Evolutionary conservation across 2,888 invertebrate genomes (phyloP).

Genomic region (Oscheius sp.): DNA sequence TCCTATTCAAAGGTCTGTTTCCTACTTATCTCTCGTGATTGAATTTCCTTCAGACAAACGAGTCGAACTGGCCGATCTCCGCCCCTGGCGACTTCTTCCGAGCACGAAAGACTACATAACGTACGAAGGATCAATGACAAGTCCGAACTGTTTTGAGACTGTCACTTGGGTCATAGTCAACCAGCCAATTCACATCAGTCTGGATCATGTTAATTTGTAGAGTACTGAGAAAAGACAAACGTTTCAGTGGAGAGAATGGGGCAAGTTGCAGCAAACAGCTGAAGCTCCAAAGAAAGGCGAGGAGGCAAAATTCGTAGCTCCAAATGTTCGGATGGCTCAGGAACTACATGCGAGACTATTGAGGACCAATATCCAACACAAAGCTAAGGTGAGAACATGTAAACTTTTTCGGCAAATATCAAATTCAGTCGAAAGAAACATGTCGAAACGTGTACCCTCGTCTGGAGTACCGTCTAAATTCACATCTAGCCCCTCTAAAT

Average conservation of each 20-base stretch:
- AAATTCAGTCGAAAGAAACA: slow-evolving; percentile 22
- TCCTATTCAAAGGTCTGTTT: slow-evolving; percentile 44
- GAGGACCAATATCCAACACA: slow-evolving; percentile 95
- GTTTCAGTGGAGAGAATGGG: slow-evolving; percentile 58
- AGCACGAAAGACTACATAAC: slow-evolving; percentile 60
- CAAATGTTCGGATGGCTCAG: slow-evolving; percentile 92
- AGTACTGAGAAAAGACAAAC: background rate
- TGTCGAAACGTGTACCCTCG: slow-evolving; percentile 15
- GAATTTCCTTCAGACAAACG: slow-evolving; percentile 43
- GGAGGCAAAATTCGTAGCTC: slow-evolving; percentile 79
- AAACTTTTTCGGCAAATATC: too few relatives aligned
- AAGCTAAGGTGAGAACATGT: slow-evolving; percentile 35
- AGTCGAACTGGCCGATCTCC: slow-evolving; percentile 57
- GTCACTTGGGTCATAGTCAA: slow-evolving; percentile 95
- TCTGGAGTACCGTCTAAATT: slow-evolving; percentile 20
- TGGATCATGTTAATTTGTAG: slow-evolving; percentile 84
- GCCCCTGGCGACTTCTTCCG: slow-evolving; percentile 63
- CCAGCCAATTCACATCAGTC: slow-evolving; percentile 95
- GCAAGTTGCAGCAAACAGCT: slow-evolving; percentile 50
- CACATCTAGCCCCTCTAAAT: slow-evolving; percentile 3
- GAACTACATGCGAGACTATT: slow-evolving; percentile 91
- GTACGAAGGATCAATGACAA: slow-evolving; percentile 86
- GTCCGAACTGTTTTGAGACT: slow-evolving; percentile 80
- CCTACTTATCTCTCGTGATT: too few relatives aligned
- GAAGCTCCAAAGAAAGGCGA: slow-evolving; percentile 40